Evolutionary conservation across 2,113 vertebrate species (phyloP).

Genomic region (Harpagus bidentatus): DNA sequence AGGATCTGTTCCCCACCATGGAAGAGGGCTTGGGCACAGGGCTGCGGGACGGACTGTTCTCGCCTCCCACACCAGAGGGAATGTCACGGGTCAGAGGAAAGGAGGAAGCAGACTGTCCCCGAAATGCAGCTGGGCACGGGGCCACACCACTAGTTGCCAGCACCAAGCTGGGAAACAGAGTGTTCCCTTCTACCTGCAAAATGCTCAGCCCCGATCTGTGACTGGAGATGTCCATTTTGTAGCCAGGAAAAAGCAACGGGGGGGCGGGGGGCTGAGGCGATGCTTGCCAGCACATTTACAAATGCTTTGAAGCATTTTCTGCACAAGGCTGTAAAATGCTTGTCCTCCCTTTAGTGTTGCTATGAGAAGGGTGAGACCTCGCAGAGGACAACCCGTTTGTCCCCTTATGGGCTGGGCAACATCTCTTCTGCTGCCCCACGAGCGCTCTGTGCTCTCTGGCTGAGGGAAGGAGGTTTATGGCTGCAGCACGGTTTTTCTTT

Average conservation of each 20-base stretch:
- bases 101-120: background rate
- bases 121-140: background rate
- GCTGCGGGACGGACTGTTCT: background rate
- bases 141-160: fast-evolving
- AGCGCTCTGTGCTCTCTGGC: background rate
- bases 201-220: background rate
- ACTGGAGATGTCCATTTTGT: background rate
- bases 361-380: background rate
- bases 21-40: background rate
- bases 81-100: background rate
- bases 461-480: background rate
- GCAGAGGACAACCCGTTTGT: background rate
- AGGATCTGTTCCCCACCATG: background rate
- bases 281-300: background rate
- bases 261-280: fast-evolving
- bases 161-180: background rate
- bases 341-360: background rate
- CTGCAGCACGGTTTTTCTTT: background rate
- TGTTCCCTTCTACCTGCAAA: background rate
- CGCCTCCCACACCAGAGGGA: background rate
- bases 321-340: background rate
- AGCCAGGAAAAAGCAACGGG: background rate
- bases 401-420: background rate
- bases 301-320: background rate
- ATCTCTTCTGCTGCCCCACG: fast-evolving